Base-by-base conservation (phyloP, 2,888 invertebrate species). In the Nemurella pictetii region DNA sequence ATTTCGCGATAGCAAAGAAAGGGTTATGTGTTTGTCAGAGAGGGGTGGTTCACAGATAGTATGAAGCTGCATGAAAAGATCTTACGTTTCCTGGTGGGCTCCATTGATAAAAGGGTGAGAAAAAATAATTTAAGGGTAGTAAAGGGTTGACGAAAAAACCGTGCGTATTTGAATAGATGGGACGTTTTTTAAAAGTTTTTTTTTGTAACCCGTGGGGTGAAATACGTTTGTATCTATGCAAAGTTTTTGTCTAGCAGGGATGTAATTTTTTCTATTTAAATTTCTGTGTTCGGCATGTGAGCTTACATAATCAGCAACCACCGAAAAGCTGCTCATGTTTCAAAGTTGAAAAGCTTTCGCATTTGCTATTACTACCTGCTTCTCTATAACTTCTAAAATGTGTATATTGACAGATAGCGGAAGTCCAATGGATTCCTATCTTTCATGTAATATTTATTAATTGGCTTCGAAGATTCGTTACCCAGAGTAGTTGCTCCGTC, bases 61-160 rank as follows among this genome's bases (percentile, higher is more conserved):
- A 28, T n/a, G 82, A 55, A 27, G 28, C n/a, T 78, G 28, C 0
- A 20, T 82, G 82, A 82, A 82, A 82, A 82, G 82, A 82, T 82
- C 82, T 82, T 82, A 82, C 82, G 72, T 72, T 72, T 82, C 82
- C 82, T 72, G 82, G 82, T 82, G 82, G 55, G 82, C 29, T 72
- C 82, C 29, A 82, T 82, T 82, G 26, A 82, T 72, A 82, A 82
- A 82, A 82, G 73, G 82, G 82, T 55, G 55, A 72, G 73, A 72
- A 82, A 82, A 82, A 82, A 82, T 28, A 28, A 72, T 28, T 78
- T 72, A 72, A 72, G 73, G 82, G 82, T 72, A 72, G 73, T 72
- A 82, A 82, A 82, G 82, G 82, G 82, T 82, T 82, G 73, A 55
- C 72, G 36, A 82, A 82, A 80, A 82, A 82, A 78, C 28, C 78